Evolutionary conservation across 2,888 invertebrate genomes (phyloP).

Genomic region (Cheilosia impressa): DNA sequence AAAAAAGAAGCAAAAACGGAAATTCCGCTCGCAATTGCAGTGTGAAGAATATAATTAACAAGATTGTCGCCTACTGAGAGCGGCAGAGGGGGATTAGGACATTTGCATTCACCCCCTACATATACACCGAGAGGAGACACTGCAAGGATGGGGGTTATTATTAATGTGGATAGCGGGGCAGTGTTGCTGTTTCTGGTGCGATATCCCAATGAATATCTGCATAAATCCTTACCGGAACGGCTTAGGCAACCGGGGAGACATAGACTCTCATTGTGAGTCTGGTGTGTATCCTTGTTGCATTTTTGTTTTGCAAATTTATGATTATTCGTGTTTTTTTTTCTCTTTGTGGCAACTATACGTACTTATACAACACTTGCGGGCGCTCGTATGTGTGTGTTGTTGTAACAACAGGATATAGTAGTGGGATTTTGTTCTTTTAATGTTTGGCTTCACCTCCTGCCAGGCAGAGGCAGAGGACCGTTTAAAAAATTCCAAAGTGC

Average conservation of each 20-base stretch:
- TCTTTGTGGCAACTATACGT: slow-evolving; percentile 27
- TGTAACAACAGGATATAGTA: slow-evolving; percentile 42
- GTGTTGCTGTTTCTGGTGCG: slow-evolving; percentile 56
- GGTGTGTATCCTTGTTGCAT: slow-evolving; percentile 65
- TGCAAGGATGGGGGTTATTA: slow-evolving; percentile 65
- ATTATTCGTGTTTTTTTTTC: slow-evolving; percentile 59
- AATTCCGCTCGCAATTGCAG: slow-evolving; percentile 61
- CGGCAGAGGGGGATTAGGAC: slow-evolving; percentile 1
- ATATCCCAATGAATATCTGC: slow-evolving; percentile 75
- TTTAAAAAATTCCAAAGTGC: slow-evolving; percentile 49
- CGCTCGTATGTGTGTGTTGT: slow-evolving; percentile 20
- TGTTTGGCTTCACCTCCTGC: slow-evolving; percentile 45
- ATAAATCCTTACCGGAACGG: slow-evolving; percentile 74
- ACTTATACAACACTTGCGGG: slow-evolving; percentile 1
- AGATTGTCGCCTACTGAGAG: slow-evolving; percentile 70
- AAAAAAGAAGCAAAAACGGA: slow-evolving; percentile 16
- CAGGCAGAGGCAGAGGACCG: slow-evolving; percentile 39
- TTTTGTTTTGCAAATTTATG: slow-evolving; percentile 64
- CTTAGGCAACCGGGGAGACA: slow-evolving; percentile 68
- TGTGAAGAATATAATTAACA: slow-evolving; percentile 76
- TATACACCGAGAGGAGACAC: neutral
- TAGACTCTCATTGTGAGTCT: slow-evolving; percentile 63
- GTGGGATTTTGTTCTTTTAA: slow-evolving; percentile 58
- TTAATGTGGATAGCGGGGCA: slow-evolving; percentile 64
- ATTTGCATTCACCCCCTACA: slow-evolving; percentile 64